These are phyloP conservation scores for Varanus komodoensis DNA, from an alignment of 2,113 vertebrate species.

Conservation along the genomic window DNA sequence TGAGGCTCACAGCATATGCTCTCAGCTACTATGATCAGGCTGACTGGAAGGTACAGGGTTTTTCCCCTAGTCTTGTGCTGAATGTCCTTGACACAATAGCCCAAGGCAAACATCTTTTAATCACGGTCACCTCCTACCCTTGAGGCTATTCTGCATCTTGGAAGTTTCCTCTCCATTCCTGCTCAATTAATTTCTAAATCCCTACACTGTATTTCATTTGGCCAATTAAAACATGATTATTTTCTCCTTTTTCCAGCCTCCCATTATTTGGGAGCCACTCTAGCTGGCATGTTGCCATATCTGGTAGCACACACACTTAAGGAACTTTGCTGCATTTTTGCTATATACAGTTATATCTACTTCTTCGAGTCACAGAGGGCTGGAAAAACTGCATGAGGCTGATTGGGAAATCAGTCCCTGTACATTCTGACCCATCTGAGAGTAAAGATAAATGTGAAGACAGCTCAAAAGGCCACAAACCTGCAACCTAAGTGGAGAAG, in stretches of 20 bases:
- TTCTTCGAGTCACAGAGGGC: not conserved
- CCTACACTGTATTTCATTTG: not conserved
- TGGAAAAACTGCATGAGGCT: not conserved
- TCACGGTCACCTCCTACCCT: not conserved
- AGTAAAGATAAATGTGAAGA: not conserved
- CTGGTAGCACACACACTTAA: rapidly evolving
- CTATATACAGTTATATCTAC: not conserved
- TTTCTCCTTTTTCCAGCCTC: not conserved
- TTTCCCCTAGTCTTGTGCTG: not conserved
- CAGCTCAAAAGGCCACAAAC: not conserved
- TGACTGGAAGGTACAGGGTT: not conserved
- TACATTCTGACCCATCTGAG: not conserved
- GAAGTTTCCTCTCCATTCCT: not conserved
- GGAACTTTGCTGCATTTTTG: not conserved
- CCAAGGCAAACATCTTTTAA: not conserved
- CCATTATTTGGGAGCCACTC: not conserved
- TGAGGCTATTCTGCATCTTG: not conserved
- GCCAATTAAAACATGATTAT: not conserved
- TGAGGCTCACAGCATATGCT: not conserved
- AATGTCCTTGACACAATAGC: not conserved
- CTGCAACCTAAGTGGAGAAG: not conserved
- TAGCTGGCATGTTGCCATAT: not conserved
- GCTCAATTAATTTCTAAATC: not conserved
- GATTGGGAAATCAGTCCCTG: not conserved
- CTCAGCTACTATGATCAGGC: not conserved